Evolutionary conservation across 2,113 vertebrate genomes (phyloP).

Genomic region (Orthonyx spaldingii): DNA sequence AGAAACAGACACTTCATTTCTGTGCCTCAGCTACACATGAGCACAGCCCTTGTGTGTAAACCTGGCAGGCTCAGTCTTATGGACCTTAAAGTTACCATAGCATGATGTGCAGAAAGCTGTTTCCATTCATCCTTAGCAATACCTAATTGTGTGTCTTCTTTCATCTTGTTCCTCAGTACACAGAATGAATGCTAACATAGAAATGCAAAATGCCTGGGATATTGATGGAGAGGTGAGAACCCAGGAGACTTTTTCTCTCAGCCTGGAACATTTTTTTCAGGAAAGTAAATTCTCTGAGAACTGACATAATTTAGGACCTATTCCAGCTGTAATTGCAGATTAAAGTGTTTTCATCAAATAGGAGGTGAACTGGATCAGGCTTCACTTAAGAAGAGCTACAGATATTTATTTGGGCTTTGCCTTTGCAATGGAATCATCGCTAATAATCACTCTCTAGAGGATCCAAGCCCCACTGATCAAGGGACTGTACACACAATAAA

Average conservation of each 20-base stretch:
- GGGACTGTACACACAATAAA: background rate
- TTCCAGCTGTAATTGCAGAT: background rate
- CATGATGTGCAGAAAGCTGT: background rate
- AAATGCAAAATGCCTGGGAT: background rate
- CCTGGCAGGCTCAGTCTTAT: background rate
- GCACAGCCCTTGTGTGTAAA: conserved; percentile 1
- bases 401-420: background rate
- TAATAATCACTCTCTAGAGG: background rate
- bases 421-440: background rate
- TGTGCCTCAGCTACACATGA: background rate
- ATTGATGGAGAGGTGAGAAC: background rate
- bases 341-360: background rate
- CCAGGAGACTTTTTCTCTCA: background rate
- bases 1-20: conserved; percentile 47
- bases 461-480: background rate
- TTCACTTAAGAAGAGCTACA: background rate
- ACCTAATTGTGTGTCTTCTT: background rate
- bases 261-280: background rate
- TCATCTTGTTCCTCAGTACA: background rate
- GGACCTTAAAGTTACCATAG: background rate
- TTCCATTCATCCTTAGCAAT: background rate
- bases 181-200: background rate
- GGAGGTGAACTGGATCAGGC: background rate
- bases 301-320: background rate
- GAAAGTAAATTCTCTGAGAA: background rate